phyloP scores from a whole-genome alignment of 2,797 vertebrate species.

The Menidia menidia region DNA sequence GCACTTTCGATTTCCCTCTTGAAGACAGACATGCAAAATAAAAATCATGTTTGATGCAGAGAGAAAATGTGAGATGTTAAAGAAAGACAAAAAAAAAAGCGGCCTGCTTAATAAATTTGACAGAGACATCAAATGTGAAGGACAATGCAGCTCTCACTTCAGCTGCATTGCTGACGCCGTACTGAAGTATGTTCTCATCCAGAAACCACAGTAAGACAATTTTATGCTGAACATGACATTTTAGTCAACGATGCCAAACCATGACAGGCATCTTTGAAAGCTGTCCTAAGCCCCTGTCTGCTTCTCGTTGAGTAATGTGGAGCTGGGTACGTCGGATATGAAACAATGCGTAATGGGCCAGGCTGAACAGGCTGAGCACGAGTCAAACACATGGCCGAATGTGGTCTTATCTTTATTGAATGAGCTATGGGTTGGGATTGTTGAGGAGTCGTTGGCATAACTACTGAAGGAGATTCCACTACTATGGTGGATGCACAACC shows the following conservation, averaged over 20 bases:
- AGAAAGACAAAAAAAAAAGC: slow-evolving; percentile 12
- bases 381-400: slow-evolving; percentile 49
- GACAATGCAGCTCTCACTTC: slow-evolving; percentile 5
- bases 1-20: slow-evolving; percentile 75
- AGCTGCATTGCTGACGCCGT: slow-evolving; percentile 11
- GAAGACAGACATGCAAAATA: slow-evolving; percentile 61
- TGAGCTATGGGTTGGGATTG: slow-evolving; percentile 44
- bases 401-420: slow-evolving; percentile 36
- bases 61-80: slow-evolving; percentile 41
- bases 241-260: slow-evolving; percentile 59
- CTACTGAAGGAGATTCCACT: slow-evolving; percentile 50
- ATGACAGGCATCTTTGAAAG: slow-evolving; percentile 60
- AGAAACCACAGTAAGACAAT: slow-evolving; percentile 43
- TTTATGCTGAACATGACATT: slow-evolving; percentile 51
- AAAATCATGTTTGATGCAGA: slow-evolving; percentile 49
- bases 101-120: slow-evolving; percentile 49
- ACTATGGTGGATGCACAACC: slow-evolving; percentile 43
- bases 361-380: slow-evolving; percentile 52
- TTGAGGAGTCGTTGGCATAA: slow-evolving; percentile 42
- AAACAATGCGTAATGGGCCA: slow-evolving; percentile 53
- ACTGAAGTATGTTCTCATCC: slow-evolving; percentile 29
- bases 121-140: slow-evolving; percentile 31
- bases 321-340: slow-evolving; percentile 46
- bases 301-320: slow-evolving; percentile 27
- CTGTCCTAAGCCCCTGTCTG: slow-evolving; percentile 49